Percentiles rank a stretch among this genome's conserved stretches.
These are phyloP conservation scores for Thecophora atra DNA, from an alignment of 2,888 invertebrate genomes.

Conservation along the genomic window DNA sequence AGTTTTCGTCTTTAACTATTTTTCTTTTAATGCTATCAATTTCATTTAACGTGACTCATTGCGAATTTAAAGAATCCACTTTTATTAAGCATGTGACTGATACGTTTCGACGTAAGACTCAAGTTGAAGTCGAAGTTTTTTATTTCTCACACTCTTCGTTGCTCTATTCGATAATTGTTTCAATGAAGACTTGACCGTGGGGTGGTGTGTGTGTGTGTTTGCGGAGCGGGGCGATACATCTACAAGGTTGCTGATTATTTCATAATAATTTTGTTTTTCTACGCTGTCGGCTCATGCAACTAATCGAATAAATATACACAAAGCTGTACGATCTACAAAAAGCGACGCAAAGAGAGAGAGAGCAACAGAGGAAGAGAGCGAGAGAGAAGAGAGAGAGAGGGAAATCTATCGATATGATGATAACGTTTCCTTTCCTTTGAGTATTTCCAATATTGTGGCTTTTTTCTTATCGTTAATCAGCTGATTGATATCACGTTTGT, in stretches of 20 bases:
- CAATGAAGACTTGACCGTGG: neutral
- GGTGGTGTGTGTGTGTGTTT: too few relatives aligned
- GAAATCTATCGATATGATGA: too few relatives aligned
- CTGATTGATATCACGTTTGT: too few relatives aligned
- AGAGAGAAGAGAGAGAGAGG: too few relatives aligned
- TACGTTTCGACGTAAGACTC: too few relatives aligned
- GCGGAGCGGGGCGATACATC: neutral
- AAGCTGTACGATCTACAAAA: too few relatives aligned
- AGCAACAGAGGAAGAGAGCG: too few relatives aligned
- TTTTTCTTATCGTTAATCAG: too few relatives aligned
- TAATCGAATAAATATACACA: neutral
- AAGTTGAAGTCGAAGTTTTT: neutral
- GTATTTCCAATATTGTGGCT: too few relatives aligned
- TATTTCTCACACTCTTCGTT: neutral
- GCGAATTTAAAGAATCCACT: neutral
- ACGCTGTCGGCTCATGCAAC: neutral
- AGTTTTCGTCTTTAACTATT: conserved; percentile 12
- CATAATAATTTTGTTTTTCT: neutral
- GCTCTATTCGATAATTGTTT: neutral
- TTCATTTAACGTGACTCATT: conserved; percentile 20
- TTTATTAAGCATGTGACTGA: neutral
- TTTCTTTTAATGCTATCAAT: conserved; percentile 23
- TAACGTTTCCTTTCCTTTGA: too few relatives aligned
- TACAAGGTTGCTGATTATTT: conserved; percentile 22
- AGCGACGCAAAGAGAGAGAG: too few relatives aligned